Percentiles rank a stretch among this genome's conserved stretches.
Evolutionary conservation across 2,797 vertebrate genomes (phyloP).

Genomic region (Sebastes iracundus): DNA sequence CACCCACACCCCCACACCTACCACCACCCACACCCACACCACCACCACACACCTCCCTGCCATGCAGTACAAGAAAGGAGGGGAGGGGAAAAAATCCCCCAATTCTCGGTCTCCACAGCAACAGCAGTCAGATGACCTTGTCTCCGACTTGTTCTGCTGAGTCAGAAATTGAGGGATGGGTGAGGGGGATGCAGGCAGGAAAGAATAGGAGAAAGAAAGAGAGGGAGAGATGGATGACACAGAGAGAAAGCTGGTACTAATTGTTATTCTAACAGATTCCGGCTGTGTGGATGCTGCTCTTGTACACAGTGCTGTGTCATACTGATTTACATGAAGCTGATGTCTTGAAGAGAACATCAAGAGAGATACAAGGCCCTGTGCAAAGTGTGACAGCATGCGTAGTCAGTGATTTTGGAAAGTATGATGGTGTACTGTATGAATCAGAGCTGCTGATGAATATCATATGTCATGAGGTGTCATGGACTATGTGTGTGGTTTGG

Average conservation of each 20-base stretch:
- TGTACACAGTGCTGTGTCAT: conserved; percentile 34
- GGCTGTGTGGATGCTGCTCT: conserved; percentile 21
- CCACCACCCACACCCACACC: not conserved
- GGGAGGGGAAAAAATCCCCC: conserved; percentile 55
- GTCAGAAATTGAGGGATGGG: conserved; percentile 78
- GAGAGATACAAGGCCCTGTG: not conserved
- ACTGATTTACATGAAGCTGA: conserved; percentile 29
- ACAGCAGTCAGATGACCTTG: conserved; percentile 85
- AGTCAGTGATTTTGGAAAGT: conserved; percentile 23
- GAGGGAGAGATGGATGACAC: conserved; percentile 23
- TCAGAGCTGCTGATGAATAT: conserved; percentile 57
- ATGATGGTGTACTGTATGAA: conserved; percentile 39
- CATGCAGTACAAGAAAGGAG: conserved; percentile 57
- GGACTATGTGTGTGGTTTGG: conserved; percentile 5
- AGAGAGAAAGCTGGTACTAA: conserved; percentile 21
- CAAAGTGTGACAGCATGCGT: not conserved
- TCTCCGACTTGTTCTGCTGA: conserved; percentile 81
- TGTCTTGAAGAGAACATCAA: not conserved
- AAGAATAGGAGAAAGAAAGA: conserved; percentile 17
- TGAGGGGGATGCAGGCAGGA: conserved; percentile 49
- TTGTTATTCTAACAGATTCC: conserved; percentile 25
- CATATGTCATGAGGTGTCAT: conserved; percentile 48
- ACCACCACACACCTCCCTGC: conserved; percentile 15
- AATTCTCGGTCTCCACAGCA: conserved; percentile 79
- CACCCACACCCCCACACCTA: not conserved